Evolutionary conservation across 2,113 vertebrate species (phyloP), one percentile per base, ranked within the genome.

Genomic region (Ramphastos sulfuratus): DNA sequence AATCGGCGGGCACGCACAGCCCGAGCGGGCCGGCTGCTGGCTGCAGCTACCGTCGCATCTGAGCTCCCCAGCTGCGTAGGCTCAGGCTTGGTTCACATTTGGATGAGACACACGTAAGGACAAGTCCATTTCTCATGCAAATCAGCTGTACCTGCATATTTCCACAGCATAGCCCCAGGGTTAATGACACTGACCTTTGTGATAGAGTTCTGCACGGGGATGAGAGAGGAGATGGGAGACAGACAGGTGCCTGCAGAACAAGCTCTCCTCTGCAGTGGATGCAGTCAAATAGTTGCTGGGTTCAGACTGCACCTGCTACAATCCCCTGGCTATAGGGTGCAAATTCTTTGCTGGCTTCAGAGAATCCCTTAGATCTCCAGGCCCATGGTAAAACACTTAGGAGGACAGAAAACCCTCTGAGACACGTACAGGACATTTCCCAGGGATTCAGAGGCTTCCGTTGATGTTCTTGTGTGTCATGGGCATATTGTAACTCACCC

Each of bases 391-490:
- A 87, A 91, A 54, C 25, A 30, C 58, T 69, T 33, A n/a, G 44
- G 37, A 77, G 44, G 58, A 74, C 39, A 89, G 69, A 83, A 86
- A 54, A n/a, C 65, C 65, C 58, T 61, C 67, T 48, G 25, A 85
- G 78, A 85, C n/a, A 64, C 7, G 69, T 72, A 66, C 33, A 89
- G 37, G 10, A 33, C 50, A 25, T 84, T 83, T 91, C 52, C 81
- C 52, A 50, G 82, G 54, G 50, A 61, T 82, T 85, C 72, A 56
- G 58, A 87, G 76, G 72, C n/a, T 83, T 89, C 65, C 8, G 0
- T 85, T 92, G 48, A 35, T 61, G 91, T 72, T 92, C 90, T 44
- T 75, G 85, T 92, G 93, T 94, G 89, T 82, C 93, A 94, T 7
- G 3, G 82, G 33, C 81, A 44, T 91, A 70, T 70, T 71, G 75